Percentiles rank a stretch among this genome's conserved stretches.
Evolutionary conservation across 2,797 vertebrate genomes (phyloP).

Genomic region (Moxostoma hubbsi): DNA sequence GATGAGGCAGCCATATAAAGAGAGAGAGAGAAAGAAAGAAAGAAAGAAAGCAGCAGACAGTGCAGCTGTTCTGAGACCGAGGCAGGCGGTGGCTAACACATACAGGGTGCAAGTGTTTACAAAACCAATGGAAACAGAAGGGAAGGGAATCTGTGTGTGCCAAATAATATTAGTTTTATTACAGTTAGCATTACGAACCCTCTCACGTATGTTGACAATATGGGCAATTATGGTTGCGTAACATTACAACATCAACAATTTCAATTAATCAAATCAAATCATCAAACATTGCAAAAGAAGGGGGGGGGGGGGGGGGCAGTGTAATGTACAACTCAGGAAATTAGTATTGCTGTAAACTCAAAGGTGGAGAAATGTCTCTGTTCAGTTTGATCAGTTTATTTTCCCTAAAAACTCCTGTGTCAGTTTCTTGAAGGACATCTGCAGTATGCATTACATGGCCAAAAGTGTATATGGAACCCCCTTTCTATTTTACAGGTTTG

Average conservation of each 20-base stretch:
- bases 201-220: conserved; percentile 50
- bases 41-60: conserved; percentile 47
- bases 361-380: too few relatives aligned
- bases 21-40: too few relatives aligned
- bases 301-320: not conserved
- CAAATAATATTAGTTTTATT: conserved; percentile 58
- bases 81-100: conserved; percentile 66
- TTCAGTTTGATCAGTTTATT: too few relatives aligned
- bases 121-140: conserved; percentile 36
- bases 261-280: conserved; percentile 18
- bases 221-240: conserved; percentile 36
- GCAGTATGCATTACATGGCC: not conserved
- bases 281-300: not conserved
- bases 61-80: conserved; percentile 77
- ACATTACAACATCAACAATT: conserved; percentile 35
- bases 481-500: too few relatives aligned
- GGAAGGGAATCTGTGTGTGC: conserved; percentile 8
- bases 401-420: not conserved
- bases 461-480: too few relatives aligned
- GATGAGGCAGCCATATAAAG: conserved; percentile 54
- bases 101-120: conserved; percentile 68
- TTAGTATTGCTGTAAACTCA: too few relatives aligned
- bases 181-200: conserved; percentile 50
- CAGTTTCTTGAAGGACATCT: not conserved
- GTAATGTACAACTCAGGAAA: not conserved